Base-by-base conservation (phyloP, 2,888 invertebrate genomes). In the Prenolepis imparis region DNA sequence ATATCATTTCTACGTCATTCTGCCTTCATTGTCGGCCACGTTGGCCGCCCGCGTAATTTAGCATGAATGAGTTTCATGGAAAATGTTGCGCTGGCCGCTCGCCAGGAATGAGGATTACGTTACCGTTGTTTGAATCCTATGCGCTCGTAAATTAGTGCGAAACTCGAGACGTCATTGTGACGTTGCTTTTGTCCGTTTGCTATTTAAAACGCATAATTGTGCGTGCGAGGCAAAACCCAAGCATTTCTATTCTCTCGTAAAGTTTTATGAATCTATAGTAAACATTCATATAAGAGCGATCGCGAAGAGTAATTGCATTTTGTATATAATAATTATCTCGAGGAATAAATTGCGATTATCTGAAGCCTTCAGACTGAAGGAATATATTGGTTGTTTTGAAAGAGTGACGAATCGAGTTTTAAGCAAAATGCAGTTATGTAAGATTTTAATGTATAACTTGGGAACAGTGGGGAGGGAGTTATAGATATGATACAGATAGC, bases 71-170 rank as follows among this genome's bases (percentile, higher is more conserved):
- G 32, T 28, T 77, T 61, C 64, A 75, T 55, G 68, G 67, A 78
- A 64, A 74, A 44, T 55, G 41, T 36, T 52, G 36, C 28, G 61
- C 15, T 87, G 83, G 82, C 83, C 36, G 36, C 24, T 61, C 59
- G 74, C 74, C 85, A 85, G 73, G 61, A 32, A 67, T 66, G 73
- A 39, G 28, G 41, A 39, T 73, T 68, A 63, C 36, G 36, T 74
- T 70, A 32, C 41, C 63, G 28, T 12, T 39, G 44, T 70, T 84
- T n/a, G 39, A 48, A 66, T 41, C 41, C 44, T 48, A 52, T n/a
- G 12, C 52, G 77, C 24, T 68, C 57, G 32, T 78, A 78, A 78
- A 70, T 57, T 41, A 78, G 9, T 57, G 15, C 55, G 3, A 28
- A 11, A 39, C 52, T 77, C 36, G 55, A 55, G 55, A 3, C 21